Base-by-base conservation (phyloP, 1,140 invertebrate species). In the Drosophila kepulauana region DNA sequence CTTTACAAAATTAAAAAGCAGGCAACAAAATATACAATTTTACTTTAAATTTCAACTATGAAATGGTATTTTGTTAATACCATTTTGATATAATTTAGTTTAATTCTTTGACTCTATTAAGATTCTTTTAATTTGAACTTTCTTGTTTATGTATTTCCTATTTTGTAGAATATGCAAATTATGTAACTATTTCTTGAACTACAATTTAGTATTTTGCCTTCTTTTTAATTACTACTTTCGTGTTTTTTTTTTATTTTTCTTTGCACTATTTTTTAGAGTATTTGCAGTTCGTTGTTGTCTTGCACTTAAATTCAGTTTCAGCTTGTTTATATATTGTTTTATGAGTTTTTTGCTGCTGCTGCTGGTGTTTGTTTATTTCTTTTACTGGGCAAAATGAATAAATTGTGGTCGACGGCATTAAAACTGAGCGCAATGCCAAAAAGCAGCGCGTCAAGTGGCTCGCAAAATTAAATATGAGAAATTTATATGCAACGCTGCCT, bases 391-490 rank as follows among this genome's bases (percentile, higher is more conserved):
- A 71, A 35, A 56, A 75, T 70, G 67, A 75, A 75, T 75, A 75
- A 75, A 70, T 75, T 75, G 72, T 75, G 72, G 66, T 70, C 66
- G 30, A 51, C 46, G 72, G 72, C 72, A 69, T 70, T 70, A 76
- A 62, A 72, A 72, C 68, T 66, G 68, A 54, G 56, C 62, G 62
- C 74, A 70, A 75, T 75, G 72, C 72, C 72, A 75, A 75, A 75
- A 75, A 70, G 72, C 75, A 76, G 70, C 70, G 70, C 70, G 75
- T 58, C 81, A 84, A 85, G 81, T 84, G 81, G 72, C 79, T 79
- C 65, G 73, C 80, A 59, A 86, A 87, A 87, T 88, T 88, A 87
- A 87, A 87, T 87, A 88, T 80, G 84, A 88, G 84, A 88, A 87
- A 87, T 87, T 87, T 87, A 87, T 87, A 87, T 87, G 82, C 82